Evolutionary conservation across 2,797 vertebrate species (phyloP).

Genomic region (Thaleichthys pacificus): DNA sequence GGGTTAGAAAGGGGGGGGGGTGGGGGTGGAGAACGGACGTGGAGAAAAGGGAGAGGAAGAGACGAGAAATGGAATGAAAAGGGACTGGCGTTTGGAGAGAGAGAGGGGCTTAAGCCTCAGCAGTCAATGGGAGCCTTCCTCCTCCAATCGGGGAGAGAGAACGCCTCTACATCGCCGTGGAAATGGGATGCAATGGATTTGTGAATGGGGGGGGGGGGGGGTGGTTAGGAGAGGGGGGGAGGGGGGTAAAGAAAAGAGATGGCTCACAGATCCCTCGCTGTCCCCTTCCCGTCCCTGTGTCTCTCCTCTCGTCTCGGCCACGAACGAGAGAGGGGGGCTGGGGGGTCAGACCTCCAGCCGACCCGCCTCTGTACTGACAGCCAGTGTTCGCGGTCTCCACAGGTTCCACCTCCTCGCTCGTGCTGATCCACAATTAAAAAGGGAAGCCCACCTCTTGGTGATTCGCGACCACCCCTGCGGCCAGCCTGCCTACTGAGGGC

Average conservation of each 20-base stretch:
- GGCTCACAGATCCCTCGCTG: constrained; percentile 70
- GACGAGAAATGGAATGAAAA: constrained; percentile 66
- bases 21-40: constrained; percentile 13
- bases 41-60: constrained; percentile 10
- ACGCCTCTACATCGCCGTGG: constrained; percentile 78
- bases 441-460: constrained; percentile 61
- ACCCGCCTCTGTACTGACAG: constrained; percentile 75
- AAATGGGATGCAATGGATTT: constrained; percentile 78
- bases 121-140: constrained; percentile 80
- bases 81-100: constrained; percentile 68
- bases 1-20: constrained; percentile 1
- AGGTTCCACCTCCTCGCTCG: constrained; percentile 65
- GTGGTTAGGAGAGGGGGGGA: constrained; percentile 70
- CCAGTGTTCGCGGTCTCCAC: constrained; percentile 64
- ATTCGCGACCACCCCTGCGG: constrained; percentile 53
- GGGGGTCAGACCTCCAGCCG: constrained; percentile 77
- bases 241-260: constrained; percentile 62
- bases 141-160: constrained; percentile 71
- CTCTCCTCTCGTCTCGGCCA: constrained; percentile 63
- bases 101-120: constrained; percentile 71
- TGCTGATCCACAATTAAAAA: constrained; percentile 66
- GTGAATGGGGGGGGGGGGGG: constrained; percentile 79
- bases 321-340: constrained; percentile 52
- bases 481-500: constrained; percentile 49
- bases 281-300: constrained; percentile 59